These are phyloP conservation scores for Opisthograptis luteolata DNA, from an alignment of 2,888 invertebrate species.

Conservation along the genomic window DNA sequence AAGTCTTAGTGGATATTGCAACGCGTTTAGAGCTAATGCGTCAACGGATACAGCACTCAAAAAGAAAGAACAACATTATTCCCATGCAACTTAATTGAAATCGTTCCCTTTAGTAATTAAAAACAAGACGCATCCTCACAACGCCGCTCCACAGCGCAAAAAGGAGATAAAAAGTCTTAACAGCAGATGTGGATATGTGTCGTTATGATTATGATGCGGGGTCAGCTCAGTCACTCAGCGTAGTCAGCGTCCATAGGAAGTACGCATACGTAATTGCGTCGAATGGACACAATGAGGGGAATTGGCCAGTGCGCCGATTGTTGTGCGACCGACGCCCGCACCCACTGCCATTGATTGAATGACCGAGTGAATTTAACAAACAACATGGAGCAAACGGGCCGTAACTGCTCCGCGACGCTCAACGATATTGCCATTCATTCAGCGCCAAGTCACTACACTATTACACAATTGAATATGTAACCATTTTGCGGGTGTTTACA, in stretches of 20 bases:
- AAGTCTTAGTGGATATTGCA: conserved; percentile 9
- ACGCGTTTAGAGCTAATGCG: conserved; percentile 1
- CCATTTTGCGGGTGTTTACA: conserved; percentile 16
- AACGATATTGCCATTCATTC: conserved; percentile 34
- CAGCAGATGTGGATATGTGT: conserved; percentile 65
- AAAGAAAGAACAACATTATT: conserved; percentile 31
- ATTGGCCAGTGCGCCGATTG: conserved; percentile 79
- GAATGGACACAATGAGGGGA: conserved; percentile 82
- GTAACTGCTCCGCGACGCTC: conserved; percentile 49
- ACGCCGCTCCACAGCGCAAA: conserved; percentile 29
- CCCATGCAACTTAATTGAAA: conserved; percentile 50
- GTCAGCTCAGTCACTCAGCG: conserved; percentile 45
- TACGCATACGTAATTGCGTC: conserved; percentile 78
- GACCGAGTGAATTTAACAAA: conserved; percentile 76
- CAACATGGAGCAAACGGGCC: conserved; percentile 64
- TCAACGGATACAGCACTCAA: conserved; percentile 15
- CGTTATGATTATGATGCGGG: conserved; percentile 48
- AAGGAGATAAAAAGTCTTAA: conserved; percentile 51
- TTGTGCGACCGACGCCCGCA: conserved; percentile 82
- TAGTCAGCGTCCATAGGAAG: conserved; percentile 61
- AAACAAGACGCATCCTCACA: conserved; percentile 55
- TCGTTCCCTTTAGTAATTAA: conserved; percentile 49
- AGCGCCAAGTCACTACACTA: conserved; percentile 27
- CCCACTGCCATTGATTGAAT: conserved; percentile 80
- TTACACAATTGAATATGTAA: conserved; percentile 24